phyloP scores from a whole-genome alignment of 2,797 vertebrate genomes.

The Rhincodon typus region DNA sequence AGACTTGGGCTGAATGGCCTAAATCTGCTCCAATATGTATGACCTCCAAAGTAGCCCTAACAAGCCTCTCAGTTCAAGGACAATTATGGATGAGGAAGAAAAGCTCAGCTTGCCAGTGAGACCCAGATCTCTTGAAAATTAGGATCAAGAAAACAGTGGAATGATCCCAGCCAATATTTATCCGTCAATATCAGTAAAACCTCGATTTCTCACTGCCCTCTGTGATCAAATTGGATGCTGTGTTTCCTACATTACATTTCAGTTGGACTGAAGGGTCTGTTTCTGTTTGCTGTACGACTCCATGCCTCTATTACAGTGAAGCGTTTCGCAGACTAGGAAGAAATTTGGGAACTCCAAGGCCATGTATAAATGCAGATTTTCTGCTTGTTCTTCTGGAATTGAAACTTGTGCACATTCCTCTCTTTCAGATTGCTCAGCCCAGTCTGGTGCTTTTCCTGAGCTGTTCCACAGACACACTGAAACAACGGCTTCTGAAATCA shows the following conservation, averaged over 20 bases:
- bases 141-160: not conserved
- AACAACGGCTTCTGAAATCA: constrained; percentile 57
- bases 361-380: not conserved
- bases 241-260: not conserved
- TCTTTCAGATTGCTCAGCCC: constrained; percentile 71
- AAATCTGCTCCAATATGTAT: too few relatives aligned
- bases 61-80: too few relatives aligned
- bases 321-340: not conserved
- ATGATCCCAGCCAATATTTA: not conserved
- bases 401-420: not conserved
- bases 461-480: constrained; percentile 75
- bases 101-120: too few relatives aligned
- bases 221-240: not conserved
- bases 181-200: not conserved
- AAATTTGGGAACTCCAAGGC: not conserved
- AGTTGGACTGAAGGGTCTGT: too few relatives aligned
- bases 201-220: not conserved
- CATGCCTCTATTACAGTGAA: not conserved
- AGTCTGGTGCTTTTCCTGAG: constrained; percentile 73
- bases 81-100: too few relatives aligned
- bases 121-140: too few relatives aligned
- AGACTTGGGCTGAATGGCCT: too few relatives aligned
- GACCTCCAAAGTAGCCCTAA: too few relatives aligned
- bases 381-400: not conserved
- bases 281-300: too few relatives aligned